Base-by-base conservation (phyloP, 2,888 invertebrate species). In the Mimas tiliae region DNA sequence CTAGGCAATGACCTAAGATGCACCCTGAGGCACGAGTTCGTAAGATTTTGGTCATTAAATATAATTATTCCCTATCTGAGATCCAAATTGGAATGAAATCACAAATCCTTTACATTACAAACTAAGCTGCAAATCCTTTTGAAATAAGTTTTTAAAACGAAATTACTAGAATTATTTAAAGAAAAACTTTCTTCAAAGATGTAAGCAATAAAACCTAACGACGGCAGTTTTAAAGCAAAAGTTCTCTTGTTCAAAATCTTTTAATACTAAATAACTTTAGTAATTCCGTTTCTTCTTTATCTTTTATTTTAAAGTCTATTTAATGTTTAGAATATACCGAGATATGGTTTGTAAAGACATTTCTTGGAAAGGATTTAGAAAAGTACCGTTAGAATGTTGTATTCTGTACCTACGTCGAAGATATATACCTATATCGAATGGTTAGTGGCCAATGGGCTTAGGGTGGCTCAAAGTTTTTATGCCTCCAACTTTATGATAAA, bases 241-340 rank as follows among this genome's bases (percentile, higher is more conserved):
- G 38, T 58, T 58, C 12, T 16, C 19, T 16, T 19, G 42, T 58
- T 58, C 19, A 38, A 58, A 58, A 42, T 58, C 42, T 42, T 55
- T 58, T 58, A 58, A 58, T 58, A 58, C 58, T 6, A 58, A 34
- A 58, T 19, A 58, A 58, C 58, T 42, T 58, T 21, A 42, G 58
- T 42, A 42, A 58, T 38, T 42, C 38, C 58, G 9, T 58, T 58
- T 38, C 34, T 38, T 58, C 4, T 58, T 12, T 34, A 55, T 38
- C 58, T 38, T 42, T 19, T 42, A 19, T 9, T 19, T 58, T 19
- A 6, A 21, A 53, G 34, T 34, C 19, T 55, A 38, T 34, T 19
- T 58, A 9, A 50, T 19, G 19, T 38, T 58, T 58, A 12, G 7
- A 19, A 58, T 38, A 42, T 42, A 58, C 19, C 16, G 33, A 53